phyloP scores from a whole-genome alignment of 2,888 invertebrate genomes.

The Macrosiphum euphorbiae region DNA sequence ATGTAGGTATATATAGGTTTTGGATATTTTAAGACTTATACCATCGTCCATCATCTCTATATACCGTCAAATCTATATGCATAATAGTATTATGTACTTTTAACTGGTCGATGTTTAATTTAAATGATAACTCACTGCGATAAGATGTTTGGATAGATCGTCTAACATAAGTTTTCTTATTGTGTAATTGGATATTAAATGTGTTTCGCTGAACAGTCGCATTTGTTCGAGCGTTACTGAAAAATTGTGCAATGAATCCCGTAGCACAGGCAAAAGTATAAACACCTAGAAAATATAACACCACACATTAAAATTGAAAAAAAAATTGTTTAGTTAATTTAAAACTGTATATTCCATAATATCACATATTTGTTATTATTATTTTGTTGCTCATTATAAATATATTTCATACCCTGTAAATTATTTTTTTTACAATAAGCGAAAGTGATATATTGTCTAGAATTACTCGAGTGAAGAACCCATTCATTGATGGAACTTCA shows the following conservation, averaged over 20 bases:
- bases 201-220: constrained; percentile 56
- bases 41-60: too few relatives aligned
- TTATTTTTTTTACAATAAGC: neutral
- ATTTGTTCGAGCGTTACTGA: constrained; percentile 73
- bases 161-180: constrained; percentile 25
- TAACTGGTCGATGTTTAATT: neutral
- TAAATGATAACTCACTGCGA: constrained; percentile 31
- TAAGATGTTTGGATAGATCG: constrained; percentile 43
- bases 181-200: constrained; percentile 6
- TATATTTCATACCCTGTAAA: neutral
- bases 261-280: constrained; percentile 74
- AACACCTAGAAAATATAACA: constrained; percentile 73
- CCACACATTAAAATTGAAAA: constrained; percentile 6
- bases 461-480: neutral
- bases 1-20: neutral
- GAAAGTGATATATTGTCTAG: neutral
- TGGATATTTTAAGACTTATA: neutral
- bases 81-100: neutral
- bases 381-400: neutral
- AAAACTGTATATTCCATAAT: neutral
- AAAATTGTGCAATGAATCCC: constrained; percentile 73
- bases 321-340: neutral
- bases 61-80: too few relatives aligned
- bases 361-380: neutral
- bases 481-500: neutral